phyloP scores from a whole-genome alignment of 2,797 vertebrate species.

The Megaceryle alcyon region DNA sequence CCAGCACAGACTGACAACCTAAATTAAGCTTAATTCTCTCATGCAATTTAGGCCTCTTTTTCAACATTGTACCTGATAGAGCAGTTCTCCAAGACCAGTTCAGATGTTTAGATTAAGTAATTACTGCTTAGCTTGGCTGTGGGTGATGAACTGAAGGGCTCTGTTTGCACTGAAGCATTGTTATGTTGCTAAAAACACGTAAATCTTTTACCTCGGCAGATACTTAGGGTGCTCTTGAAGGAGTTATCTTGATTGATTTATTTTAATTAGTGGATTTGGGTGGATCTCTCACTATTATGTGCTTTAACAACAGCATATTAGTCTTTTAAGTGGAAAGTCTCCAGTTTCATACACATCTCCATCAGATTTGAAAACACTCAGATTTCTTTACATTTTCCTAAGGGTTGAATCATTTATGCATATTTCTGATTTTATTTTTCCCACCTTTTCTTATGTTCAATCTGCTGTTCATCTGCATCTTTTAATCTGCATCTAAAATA shows the following conservation, averaged over 20 bases:
- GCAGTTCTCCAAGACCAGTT: conserved; percentile 13
- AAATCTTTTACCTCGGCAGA: neutral
- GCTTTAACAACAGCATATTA: neutral
- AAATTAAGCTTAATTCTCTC: conserved; percentile 39
- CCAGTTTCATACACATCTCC: neutral
- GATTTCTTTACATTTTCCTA: neutral
- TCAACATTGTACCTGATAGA: conserved; percentile 32
- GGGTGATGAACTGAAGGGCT: conserved; percentile 1
- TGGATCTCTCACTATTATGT: neutral
- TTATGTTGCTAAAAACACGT: neutral
- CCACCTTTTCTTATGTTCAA: neutral
- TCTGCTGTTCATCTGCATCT: neutral
- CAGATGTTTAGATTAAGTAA: conserved; percentile 54
- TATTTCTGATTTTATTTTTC: neutral
- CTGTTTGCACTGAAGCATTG: neutral
- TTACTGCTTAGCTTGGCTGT: conserved; percentile 4
- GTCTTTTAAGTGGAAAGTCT: neutral
- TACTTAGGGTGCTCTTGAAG: neutral
- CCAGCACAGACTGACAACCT: neutral
- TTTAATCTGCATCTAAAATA: neutral
- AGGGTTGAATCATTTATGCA: neutral
- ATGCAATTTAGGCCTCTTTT: conserved; percentile 4
- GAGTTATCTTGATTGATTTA: neutral
- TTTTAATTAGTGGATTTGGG: conserved; percentile 2
- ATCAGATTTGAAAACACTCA: neutral